phyloP scores from a whole-genome alignment of 1,140 invertebrate genomes.

The Drosophila virilis region DNA sequence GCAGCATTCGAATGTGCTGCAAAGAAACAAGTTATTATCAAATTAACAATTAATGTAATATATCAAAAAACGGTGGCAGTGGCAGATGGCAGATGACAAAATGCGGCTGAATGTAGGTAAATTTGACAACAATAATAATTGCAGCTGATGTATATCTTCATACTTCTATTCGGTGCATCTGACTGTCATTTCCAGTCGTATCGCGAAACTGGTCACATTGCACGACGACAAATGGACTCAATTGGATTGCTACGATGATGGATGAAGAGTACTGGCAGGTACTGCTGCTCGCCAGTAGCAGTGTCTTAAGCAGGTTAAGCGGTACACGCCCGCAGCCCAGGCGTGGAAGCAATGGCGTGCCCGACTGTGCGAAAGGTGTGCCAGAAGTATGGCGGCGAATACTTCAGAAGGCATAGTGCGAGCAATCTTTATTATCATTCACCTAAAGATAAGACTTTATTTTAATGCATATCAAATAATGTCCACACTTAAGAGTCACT shows the following conservation, averaged over 20 bases:
- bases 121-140: too few relatives aligned
- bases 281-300: slow-evolving; percentile 90
- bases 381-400: slow-evolving; percentile 93
- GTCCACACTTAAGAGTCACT: slow-evolving; percentile 58
- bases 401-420: slow-evolving; percentile 90
- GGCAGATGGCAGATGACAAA: too few relatives aligned
- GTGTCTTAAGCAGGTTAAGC: slow-evolving; percentile 93
- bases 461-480: slow-evolving; percentile 36
- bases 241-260: slow-evolving; percentile 91
- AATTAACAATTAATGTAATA: too few relatives aligned
- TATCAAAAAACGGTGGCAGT: too few relatives aligned
- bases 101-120: too few relatives aligned
- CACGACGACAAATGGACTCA: slow-evolving; percentile 91
- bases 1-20: too few relatives aligned
- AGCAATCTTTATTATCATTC: slow-evolving; percentile 89
- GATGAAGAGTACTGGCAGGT: slow-evolving; percentile 87
- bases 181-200: slow-evolving; percentile 90
- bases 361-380: slow-evolving; percentile 91
- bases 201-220: slow-evolving; percentile 92
- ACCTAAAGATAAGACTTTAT: slow-evolving; percentile 80
- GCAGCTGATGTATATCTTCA: too few relatives aligned
- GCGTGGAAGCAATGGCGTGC: slow-evolving; percentile 91
- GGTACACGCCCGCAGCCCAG: slow-evolving; percentile 94
- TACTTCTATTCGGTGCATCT: too few relatives aligned
- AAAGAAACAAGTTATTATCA: too few relatives aligned